Evolutionary conservation across 92 coral and sea anemone species (phyloP), one percentile per base, ranked within the genome.

Genomic region (Porites rus): DNA sequence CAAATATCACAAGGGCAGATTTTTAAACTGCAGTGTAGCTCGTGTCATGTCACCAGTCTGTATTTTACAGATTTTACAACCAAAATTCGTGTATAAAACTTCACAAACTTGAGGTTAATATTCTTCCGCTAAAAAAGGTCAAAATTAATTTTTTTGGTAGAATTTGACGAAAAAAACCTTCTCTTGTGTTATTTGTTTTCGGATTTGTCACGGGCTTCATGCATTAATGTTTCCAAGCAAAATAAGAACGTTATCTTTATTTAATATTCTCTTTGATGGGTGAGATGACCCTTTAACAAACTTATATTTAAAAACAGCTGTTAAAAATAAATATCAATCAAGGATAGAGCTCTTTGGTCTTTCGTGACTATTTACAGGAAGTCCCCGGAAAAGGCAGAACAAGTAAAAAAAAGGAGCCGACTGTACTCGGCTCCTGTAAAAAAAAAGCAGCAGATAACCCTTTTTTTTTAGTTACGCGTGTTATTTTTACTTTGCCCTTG

Each of bases 1-100:
- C 85, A 28, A 38, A 53, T 58, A 60, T 70, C 85, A 70, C 58
- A 70, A 56, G 46, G 46, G 46, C 46, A 38, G 46, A 38, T 38
- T 38, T 38, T 38, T 38, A 64, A 46, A 20, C 76, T 68, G 51
- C 54, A 62, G 11, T 17, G 71, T 54, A 21, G 19, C 19, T 10
- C 46, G 14, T 38, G 38, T 81, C 54, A 61, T 65, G 74, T 65
- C 83, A 63, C 31, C 38, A 16, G 6, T 9, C 17, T 51, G n/a
- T 53, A 56, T 38, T 18, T 75, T 19, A 38, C 46, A 38, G 46
- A 38, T 38, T 38, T 38, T 38, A 4, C 46, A 38, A 5, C 46
- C 46, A 38, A 38, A 38, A 38, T 38, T 38, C 46, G 46, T 38
- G 46, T 38, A 38, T 38, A 3, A 38, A 38, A 38, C 46, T 38